phyloP scores from a whole-genome alignment of 1,140 invertebrate species.

The Achatina immaculata region DNA sequence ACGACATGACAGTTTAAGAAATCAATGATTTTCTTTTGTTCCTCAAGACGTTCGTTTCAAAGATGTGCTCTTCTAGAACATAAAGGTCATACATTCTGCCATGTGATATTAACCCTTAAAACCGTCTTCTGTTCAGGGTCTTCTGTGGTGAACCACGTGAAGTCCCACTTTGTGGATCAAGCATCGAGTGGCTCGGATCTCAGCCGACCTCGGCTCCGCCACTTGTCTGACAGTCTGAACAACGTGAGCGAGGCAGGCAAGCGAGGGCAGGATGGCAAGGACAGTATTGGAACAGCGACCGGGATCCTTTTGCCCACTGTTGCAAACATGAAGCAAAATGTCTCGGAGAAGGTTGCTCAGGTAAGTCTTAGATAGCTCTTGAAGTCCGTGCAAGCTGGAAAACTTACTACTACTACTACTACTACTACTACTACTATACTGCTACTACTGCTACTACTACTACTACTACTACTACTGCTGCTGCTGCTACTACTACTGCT shows the following conservation, averaged over 20 bases:
- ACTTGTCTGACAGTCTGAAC: conserved; percentile 74
- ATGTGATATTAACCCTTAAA: no score
- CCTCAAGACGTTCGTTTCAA: no score
- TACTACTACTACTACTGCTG: no score
- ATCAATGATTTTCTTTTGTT: no score
- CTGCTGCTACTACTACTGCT: no score
- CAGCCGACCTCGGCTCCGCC: conserved; percentile 77
- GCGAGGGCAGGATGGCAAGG: conserved; percentile 72
- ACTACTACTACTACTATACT: no score
- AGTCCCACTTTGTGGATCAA: conserved; percentile 70
- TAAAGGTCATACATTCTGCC: no score
- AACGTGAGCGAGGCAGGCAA: conserved; percentile 78
- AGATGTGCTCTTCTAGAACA: no score
- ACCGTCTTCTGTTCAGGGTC: conserved; percentile 49
- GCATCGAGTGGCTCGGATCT: conserved; percentile 85
- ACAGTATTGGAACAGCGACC: conserved; percentile 49
- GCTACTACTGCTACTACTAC: no score
- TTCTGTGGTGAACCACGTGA: conserved; percentile 67
- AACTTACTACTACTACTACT: no score
- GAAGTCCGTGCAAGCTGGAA: no score
- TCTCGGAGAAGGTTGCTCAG: conserved; percentile 87
- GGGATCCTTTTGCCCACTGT: conserved; percentile 61
- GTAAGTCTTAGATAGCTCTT: conserved; percentile 76
- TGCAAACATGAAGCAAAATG: conserved; percentile 78
- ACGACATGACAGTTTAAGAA: no score